Evolutionary conservation across 2,113 vertebrate genomes (phyloP).

Genomic region (pig (Sus scrofa)): T2T-Sscrofa CM000812.6:177957001-177957500

Average conservation of each 20-base stretch:
- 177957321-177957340: neutral
- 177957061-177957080: neutral
- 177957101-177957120: neutral
- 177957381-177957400: neutral
- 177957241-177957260: neutral
- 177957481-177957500: neutral
- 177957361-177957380: neutral
- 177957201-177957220: neutral
- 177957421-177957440: neutral
- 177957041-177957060: too few relatives aligned
- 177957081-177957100: neutral
- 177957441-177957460: neutral
- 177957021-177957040: too few relatives aligned
- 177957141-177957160: neutral
- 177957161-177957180: neutral
- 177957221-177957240: neutral
- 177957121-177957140: neutral
- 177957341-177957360: rapidly evolving
- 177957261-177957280: neutral
- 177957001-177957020: neutral
- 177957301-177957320: neutral
- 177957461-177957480: neutral
- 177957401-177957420: neutral
- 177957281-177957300: neutral
- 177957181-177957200: neutral